These are phyloP conservation scores for Jacana jacana DNA, from an alignment of 2,113 vertebrate genomes.

Conservation along the genomic window DNA sequence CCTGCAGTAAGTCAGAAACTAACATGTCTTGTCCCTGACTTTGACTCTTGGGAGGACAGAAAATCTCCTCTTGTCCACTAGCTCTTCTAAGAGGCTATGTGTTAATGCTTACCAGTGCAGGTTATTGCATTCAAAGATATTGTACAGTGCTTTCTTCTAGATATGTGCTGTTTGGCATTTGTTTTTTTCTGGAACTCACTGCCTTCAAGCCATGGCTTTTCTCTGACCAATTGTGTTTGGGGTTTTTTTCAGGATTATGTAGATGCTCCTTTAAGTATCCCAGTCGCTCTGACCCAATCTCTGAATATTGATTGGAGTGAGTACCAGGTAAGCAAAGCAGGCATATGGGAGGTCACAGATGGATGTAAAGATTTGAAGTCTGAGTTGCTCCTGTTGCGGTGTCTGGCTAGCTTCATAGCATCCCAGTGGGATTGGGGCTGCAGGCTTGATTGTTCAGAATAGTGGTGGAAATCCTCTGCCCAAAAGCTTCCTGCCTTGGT, in stretches of 20 bases:
- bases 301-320: constrained; percentile 95
- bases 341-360: neutral
- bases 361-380: neutral
- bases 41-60: neutral
- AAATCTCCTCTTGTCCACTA: neutral
- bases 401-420: neutral
- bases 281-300: constrained; percentile 84
- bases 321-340: constrained; percentile 87
- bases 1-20: neutral
- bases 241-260: constrained; percentile 86
- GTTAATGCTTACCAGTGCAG: neutral
- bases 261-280: constrained; percentile 95
- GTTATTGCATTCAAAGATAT: neutral
- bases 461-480: neutral
- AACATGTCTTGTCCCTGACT: neutral
- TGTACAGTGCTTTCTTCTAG: neutral
- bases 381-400: neutral
- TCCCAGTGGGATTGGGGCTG: neutral
- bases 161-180: neutral
- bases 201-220: neutral
- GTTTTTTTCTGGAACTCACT: neutral
- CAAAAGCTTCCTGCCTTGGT: neutral
- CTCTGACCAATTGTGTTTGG: neutral
- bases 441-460: neutral
- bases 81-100: neutral